A percentile compares a stretch with the other conserved stretches of the same genome.
These are phyloP conservation scores for Palaemon carinicauda DNA, from an alignment of 1,140 invertebrate genomes.

Conservation along the genomic window DNA sequence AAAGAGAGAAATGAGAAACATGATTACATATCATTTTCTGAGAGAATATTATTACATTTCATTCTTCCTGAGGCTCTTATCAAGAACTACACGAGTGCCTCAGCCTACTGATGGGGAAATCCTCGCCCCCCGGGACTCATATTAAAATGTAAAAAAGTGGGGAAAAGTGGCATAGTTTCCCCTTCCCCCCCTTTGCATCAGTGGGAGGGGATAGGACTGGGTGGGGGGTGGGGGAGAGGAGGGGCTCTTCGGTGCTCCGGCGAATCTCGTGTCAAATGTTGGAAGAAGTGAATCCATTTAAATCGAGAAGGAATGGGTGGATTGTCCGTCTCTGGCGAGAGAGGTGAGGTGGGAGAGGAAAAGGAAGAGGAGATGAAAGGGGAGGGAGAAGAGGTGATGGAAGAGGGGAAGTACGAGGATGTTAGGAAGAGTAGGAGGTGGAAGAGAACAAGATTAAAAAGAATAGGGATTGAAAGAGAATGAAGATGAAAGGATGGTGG, in stretches of 20 bases:
- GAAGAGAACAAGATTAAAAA: neutral
- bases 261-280: slow-evolving; percentile 34
- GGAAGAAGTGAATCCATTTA: slow-evolving; percentile 44
- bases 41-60: slow-evolving; percentile 19
- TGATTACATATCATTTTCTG: slow-evolving; percentile 26
- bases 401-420: too few species aligned
- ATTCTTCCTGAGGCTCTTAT: neutral
- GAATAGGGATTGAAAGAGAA: neutral
- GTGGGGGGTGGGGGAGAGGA: neutral
- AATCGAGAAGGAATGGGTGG: slow-evolving; percentile 52
- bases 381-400: neutral
- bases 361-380: neutral
- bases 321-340: slow-evolving; percentile 43
- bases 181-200: neutral
- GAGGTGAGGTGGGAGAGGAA: neutral
- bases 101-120: slow-evolving; percentile 22
- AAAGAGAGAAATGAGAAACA: neutral
- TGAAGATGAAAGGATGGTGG: neutral
- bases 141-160: slow-evolving; percentile 14
- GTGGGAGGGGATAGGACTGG: neutral
- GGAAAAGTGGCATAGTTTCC: neutral
- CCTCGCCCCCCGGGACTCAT: neutral
- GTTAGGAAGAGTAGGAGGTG: neutral
- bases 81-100: slow-evolving; percentile 27
- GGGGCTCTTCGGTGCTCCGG: neutral